Percentiles rank a stretch among this genome's conserved stretches.
Evolutionary conservation across 1,140 invertebrate species (phyloP).

Genomic region (Euura saliciscinereae): DNA sequence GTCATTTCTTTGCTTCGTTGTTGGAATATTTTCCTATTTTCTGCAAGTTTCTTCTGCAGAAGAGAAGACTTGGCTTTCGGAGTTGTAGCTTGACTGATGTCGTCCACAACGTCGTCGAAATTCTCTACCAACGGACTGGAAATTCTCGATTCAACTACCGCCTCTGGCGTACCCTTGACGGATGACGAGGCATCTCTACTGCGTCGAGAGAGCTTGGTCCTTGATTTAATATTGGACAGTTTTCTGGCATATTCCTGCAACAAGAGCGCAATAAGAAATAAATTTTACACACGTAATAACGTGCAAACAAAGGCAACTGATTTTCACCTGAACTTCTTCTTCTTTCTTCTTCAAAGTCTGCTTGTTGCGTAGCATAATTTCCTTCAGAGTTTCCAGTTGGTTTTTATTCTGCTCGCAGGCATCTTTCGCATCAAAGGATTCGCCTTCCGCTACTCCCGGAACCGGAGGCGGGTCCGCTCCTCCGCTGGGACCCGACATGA

Average conservation of each 20-base stretch:
- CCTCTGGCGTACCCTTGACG: slow-evolving; percentile 32
- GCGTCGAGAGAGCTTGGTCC: slow-evolving; percentile 44
- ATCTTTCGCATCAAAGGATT: slow-evolving; percentile 27
- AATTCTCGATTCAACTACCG: slow-evolving; percentile 30
- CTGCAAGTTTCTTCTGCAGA: slow-evolving; percentile 53
- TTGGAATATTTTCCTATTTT: slow-evolving; percentile 56
- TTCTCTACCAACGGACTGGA: slow-evolving; percentile 26
- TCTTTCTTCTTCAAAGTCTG: slow-evolving; percentile 53
- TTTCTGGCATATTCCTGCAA: slow-evolving; percentile 53
- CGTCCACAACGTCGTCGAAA: slow-evolving; percentile 36
- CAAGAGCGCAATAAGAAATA: too few relatives aligned
- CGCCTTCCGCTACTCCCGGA: slow-evolving; percentile 35
- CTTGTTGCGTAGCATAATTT: slow-evolving; percentile 52
- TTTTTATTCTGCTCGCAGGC: slow-evolving; percentile 46
- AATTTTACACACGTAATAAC: too few relatives aligned
- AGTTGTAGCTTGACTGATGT: slow-evolving; percentile 53
- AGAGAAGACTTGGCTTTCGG: slow-evolving; percentile 53
- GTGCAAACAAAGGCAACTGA: not conserved
- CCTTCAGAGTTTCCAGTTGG: slow-evolving; percentile 49
- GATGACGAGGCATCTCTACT: slow-evolving; percentile 37
- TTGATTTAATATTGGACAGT: slow-evolving; percentile 54
- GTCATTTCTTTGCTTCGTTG: slow-evolving; percentile 52
- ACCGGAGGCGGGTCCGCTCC: slow-evolving; percentile 48
- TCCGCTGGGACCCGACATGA: slow-evolving; percentile 42
- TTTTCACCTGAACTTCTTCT: slow-evolving; percentile 51